Conservation (phyloP, 2,113 vertebrate species). For the Sakesphorus luctuosus region DNA sequence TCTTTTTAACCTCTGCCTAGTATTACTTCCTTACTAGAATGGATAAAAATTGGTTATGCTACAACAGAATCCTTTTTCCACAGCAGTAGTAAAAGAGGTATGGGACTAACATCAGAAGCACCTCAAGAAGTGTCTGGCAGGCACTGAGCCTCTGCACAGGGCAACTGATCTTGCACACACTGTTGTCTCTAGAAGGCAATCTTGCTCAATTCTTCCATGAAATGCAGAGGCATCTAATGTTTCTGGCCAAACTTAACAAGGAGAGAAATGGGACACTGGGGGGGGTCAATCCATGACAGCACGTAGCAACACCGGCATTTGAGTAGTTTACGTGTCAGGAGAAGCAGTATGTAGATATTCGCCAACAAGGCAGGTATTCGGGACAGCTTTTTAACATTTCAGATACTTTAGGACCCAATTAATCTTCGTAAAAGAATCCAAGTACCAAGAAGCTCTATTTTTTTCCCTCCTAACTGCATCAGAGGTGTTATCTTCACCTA, state of each 20-base stretch:
- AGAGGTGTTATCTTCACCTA: background rate
- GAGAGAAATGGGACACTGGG: background rate
- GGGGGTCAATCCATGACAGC: background rate
- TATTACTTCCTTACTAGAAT: background rate
- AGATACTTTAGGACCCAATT: background rate
- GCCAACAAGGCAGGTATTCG: background rate
- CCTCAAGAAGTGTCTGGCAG: background rate
- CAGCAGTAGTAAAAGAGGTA: background rate
- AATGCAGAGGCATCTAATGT: background rate
- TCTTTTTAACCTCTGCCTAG: background rate
- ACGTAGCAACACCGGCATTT: accelerated
- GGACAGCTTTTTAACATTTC: background rate
- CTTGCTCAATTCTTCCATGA: background rate
- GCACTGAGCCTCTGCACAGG: background rate
- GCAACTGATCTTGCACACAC: background rate
- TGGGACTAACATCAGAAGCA: background rate
- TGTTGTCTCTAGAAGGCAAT: background rate
- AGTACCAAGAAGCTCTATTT: background rate
- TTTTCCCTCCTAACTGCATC: background rate
- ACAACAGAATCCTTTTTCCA: background rate
- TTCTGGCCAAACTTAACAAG: background rate
- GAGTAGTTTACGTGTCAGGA: background rate
- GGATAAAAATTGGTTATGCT: background rate
- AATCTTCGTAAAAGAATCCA: background rate
- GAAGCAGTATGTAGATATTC: background rate